phyloP scores from a whole-genome alignment of 2,797 vertebrate species.

The Bryconaethiops microstoma region DNA sequence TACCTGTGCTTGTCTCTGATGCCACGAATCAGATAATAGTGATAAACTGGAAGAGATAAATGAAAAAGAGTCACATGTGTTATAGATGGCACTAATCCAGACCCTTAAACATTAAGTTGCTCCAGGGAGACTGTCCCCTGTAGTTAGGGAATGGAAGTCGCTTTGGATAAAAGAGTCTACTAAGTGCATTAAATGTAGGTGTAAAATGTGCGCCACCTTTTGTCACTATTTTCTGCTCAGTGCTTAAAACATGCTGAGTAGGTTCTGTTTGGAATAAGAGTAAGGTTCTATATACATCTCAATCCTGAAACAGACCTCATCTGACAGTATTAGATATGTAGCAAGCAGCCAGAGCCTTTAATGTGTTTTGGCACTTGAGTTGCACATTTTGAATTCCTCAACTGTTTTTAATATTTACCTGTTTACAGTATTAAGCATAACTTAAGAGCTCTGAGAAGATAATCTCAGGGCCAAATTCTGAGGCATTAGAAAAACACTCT shows the following conservation, averaged over 20 bases:
- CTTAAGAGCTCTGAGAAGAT: slow-evolving; percentile 47
- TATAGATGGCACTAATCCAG: not conserved
- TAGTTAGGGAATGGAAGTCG: too few species aligned
- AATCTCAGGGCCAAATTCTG: slow-evolving; percentile 41
- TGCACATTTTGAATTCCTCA: slow-evolving; percentile 16
- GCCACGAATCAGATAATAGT: not conserved
- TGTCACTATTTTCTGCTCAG: not conserved
- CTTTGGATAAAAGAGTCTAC: too few species aligned
- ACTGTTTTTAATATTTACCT: slow-evolving; percentile 46
- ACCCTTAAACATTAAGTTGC: too few species aligned
- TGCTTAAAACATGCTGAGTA: not conserved
- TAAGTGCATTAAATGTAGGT: too few species aligned
- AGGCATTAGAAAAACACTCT: slow-evolving; percentile 31
- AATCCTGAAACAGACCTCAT: not conserved
- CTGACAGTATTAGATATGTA: slow-evolving; percentile 12
- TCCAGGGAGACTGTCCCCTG: too few species aligned
- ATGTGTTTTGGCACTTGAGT: slow-evolving; percentile 37
- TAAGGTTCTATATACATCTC: not conserved
- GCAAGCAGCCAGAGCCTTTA: slow-evolving; percentile 31
- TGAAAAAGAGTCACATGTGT: not conserved
- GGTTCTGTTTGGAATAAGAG: not conserved
- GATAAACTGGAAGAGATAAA: not conserved
- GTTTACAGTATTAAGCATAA: slow-evolving; percentile 48
- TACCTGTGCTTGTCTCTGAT: not conserved
- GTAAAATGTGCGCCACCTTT: too few species aligned